Evolutionary conservation across 2,113 vertebrate species (phyloP).

Genomic region (Cacatua alba): DNA sequence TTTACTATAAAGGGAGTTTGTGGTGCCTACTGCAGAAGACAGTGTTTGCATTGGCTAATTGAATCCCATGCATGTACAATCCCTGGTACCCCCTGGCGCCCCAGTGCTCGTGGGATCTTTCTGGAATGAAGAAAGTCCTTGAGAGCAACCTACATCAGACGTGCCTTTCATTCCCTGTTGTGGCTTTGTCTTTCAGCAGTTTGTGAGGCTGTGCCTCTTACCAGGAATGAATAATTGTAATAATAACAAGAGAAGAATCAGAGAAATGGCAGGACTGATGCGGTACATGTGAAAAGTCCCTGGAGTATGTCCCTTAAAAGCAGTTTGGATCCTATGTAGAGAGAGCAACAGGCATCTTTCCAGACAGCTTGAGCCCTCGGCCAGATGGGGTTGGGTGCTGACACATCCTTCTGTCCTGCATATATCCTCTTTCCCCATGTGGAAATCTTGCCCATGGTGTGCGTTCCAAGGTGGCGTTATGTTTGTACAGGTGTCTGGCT

Average conservation of each 20-base stretch:
- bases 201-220: not conserved
- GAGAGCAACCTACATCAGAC: not conserved
- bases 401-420: not conserved
- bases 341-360: not conserved
- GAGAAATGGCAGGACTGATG: not conserved
- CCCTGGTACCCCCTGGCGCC: not conserved
- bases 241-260: not conserved
- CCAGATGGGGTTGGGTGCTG: not conserved
- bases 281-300: not conserved
- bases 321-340: not conserved
- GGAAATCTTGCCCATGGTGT: not conserved
- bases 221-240: rapidly evolving
- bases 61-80: too few species aligned
- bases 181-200: not conserved
- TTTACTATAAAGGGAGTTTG: not conserved
- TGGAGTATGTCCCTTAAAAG: not conserved
- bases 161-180: not conserved
- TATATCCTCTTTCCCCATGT: not conserved
- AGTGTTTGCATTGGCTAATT: not conserved
- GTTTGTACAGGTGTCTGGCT: not conserved
- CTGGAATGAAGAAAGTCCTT: not conserved
- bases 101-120: not conserved
- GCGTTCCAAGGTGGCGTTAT: rapidly evolving
- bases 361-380: not conserved
- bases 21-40: not conserved